Evolutionary conservation across 1,140 invertebrate genomes (phyloP).

Genomic region (Drosophila tristis): DNA sequence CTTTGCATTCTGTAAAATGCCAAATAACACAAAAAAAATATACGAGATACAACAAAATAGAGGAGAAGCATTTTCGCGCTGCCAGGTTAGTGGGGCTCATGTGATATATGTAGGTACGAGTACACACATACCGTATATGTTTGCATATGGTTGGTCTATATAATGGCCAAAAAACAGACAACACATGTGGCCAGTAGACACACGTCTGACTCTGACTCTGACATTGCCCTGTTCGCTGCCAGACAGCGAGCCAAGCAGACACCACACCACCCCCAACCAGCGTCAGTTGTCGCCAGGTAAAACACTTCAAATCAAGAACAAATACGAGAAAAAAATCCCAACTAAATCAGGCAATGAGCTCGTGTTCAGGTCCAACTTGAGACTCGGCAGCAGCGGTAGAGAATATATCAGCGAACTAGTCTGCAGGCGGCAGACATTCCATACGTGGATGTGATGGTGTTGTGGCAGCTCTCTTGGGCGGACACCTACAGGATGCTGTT

Average conservation of each 20-base stretch:
- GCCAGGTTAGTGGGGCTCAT: constrained; percentile 30
- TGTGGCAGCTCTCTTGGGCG: not conserved
- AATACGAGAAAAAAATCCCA: constrained; percentile 26
- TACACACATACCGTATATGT: constrained; percentile 12
- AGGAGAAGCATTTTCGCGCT: constrained; percentile 11
- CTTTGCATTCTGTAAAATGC: constrained; percentile 52
- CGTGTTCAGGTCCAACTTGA: constrained; percentile 21
- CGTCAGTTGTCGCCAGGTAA: constrained; percentile 21
- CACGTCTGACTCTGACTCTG: constrained; percentile 11
- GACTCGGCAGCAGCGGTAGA: not conserved
- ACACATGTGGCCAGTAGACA: constrained; percentile 33
- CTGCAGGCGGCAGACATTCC: constrained; percentile 2
- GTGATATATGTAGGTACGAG: constrained; percentile 1
- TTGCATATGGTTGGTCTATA: constrained; percentile 31
- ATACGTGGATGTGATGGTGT: not conserved
- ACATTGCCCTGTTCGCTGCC: constrained; percentile 14
- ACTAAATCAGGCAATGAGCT: constrained; percentile 44
- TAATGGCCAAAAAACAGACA: constrained; percentile 31
- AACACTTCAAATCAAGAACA: constrained; percentile 24
- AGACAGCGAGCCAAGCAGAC: constrained; percentile 33
- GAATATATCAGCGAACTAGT: constrained; percentile 13
- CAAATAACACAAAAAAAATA: constrained; percentile 3
- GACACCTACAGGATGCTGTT: too few species aligned
- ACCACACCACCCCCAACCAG: not conserved
- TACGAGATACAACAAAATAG: constrained; percentile 4